Evolutionary conservation across 37 sponge, comb jelly and placozoan species (phyloP).

Genomic region (Mnemiopsis leidyi): DNA sequence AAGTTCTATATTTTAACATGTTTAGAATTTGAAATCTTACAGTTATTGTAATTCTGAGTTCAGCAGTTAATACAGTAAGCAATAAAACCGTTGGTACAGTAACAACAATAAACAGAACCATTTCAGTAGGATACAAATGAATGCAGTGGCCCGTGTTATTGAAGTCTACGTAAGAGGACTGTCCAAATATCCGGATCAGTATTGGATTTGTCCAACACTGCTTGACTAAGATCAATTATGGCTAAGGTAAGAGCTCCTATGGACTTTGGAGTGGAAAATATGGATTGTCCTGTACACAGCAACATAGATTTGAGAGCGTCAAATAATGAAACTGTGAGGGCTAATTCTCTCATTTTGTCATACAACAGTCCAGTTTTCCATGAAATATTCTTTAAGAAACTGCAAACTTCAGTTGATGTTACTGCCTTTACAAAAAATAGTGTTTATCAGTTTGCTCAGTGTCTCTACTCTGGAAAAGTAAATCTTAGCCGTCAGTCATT

Average conservation of each 20-base stretch:
- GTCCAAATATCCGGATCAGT: no score
- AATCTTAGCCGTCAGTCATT: neutral
- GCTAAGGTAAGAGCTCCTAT: neutral
- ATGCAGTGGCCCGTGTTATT: no score
- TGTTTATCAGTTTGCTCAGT: neutral
- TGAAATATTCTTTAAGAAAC: neutral
- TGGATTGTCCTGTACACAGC: neutral
- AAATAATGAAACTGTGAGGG: neutral
- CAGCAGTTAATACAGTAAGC: no score
- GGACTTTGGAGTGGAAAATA: slow-evolving; percentile 21
- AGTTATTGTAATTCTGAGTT: no score
- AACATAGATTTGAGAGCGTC: neutral
- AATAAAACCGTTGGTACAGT: no score
- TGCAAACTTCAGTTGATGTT: neutral
- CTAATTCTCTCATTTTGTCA: neutral
- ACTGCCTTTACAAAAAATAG: neutral
- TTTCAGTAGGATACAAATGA: no score
- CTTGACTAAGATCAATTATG: neutral
- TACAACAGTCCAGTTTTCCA: neutral
- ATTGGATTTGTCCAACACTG: no score
- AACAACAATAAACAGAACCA: no score
- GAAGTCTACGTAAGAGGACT: no score
- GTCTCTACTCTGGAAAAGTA: neutral
- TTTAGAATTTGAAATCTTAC: no score
- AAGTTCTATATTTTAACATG: no score